Conservation (phyloP, 1,140 invertebrate species). For the Coptotermes formosanus region DNA sequence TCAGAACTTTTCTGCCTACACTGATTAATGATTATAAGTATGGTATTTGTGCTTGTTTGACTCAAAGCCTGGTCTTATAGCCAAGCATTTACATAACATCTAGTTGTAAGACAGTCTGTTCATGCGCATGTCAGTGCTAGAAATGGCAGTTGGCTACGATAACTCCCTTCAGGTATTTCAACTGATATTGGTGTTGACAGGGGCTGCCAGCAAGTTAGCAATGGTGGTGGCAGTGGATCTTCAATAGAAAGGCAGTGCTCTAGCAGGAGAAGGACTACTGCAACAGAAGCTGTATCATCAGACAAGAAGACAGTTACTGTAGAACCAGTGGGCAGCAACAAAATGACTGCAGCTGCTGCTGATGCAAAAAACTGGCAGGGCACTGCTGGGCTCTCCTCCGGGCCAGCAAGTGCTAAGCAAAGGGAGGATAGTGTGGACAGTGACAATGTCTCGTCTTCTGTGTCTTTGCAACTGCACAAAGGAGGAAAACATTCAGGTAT, state of each 20-base stretch:
- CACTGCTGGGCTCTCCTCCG: neutral
- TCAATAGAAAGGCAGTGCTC: neutral
- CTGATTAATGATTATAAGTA: too few species aligned
- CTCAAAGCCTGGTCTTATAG: too few species aligned
- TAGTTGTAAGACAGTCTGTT: too few species aligned
- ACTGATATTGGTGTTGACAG: neutral
- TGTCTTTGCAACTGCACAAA: neutral
- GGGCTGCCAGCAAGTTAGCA: neutral
- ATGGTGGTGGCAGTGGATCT: neutral
- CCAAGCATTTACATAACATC: too few species aligned
- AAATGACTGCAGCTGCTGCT: neutral
- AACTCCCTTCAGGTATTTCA: neutral
- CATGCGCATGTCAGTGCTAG: too few species aligned
- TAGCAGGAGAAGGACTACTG: neutral
- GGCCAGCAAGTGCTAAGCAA: neutral
- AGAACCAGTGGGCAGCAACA: neutral
- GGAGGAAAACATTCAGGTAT: neutral
- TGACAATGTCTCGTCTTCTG: constrained; percentile 23
- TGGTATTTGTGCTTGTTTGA: too few species aligned
- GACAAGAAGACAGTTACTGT: neutral
- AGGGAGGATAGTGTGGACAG: constrained; percentile 9
- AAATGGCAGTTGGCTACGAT: neutral
- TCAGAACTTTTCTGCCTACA: too few species aligned
- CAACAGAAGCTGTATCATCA: neutral
- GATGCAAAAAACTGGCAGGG: neutral